Evolutionary conservation across 2,888 invertebrate species (phyloP).

Genomic region (Lochmaea capreae): DNA sequence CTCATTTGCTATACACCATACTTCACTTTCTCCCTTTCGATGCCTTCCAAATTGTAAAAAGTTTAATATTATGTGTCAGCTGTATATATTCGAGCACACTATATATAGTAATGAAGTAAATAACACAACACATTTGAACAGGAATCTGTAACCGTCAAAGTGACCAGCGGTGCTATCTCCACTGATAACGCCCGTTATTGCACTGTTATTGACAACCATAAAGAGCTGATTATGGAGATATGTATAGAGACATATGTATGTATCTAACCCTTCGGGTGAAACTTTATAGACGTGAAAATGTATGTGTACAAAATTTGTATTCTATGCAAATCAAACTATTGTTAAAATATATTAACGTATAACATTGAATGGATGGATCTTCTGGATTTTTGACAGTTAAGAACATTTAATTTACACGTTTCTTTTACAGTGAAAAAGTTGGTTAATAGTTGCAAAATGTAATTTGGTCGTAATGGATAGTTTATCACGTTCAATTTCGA

Average conservation of each 20-base stretch:
- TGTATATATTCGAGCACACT: background rate
- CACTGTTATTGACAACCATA: constrained; percentile 62
- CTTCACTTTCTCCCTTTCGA: too few relatives aligned
- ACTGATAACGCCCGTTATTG: constrained; percentile 62
- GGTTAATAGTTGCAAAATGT: too few relatives aligned
- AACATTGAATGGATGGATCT: background rate
- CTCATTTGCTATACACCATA: too few relatives aligned
- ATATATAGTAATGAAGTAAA: constrained; percentile 45
- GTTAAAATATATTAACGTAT: background rate
- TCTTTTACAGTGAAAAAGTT: too few relatives aligned
- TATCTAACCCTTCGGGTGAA: constrained; percentile 56
- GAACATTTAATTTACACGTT: too few relatives aligned
- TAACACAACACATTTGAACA: constrained; percentile 48
- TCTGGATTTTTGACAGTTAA: background rate
- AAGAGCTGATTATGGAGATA: constrained; percentile 58
- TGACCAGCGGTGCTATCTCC: constrained; percentile 54
- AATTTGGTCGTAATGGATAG: too few relatives aligned
- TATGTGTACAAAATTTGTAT: background rate
- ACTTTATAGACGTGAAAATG: background rate
- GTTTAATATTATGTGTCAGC: too few relatives aligned
- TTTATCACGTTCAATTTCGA: too few relatives aligned
- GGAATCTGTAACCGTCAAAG: constrained; percentile 54
- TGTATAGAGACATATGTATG: constrained; percentile 57
- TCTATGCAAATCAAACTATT: background rate
- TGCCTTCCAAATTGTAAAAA: too few relatives aligned